Base-by-base conservation (phyloP, 2,113 vertebrate species). In the Pelobates fuscus region DNA sequence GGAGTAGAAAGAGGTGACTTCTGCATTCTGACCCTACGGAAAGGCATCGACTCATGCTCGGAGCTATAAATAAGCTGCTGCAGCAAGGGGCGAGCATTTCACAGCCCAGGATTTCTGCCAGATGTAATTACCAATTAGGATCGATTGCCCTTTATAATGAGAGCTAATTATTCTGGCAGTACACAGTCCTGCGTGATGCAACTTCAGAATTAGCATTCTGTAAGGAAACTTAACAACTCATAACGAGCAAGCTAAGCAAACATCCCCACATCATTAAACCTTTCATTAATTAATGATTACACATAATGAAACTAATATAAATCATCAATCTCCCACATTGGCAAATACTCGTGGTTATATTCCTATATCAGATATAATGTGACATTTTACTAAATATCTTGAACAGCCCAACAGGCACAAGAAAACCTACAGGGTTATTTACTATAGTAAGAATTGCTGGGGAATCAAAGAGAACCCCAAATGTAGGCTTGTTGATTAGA, bases 111-210 rank as follows among this genome's bases (percentile, higher is more conserved):
- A 17, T 2, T 25, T 21, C 25, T 68, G 66, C 46, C 46, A 68
- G 20, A 12, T 14, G 20, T 67, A 67, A 67, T 67, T 68, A 30
- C 54, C 52, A 68, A 30, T 68, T 54, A 68, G 3, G 25, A 18
- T 27, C 25, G 41, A 10, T 44, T 8, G 24, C 17, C 30, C n/a
- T 11, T 55, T 12, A 8, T 68, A 68, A 68, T 23, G 46, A 30
- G 66, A 55, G 43, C 26, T 54, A 54, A 68, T 68, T 52, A 55
- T 55, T 27, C 66, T 68, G 66, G n/a, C n/a, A n/a, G n/a, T n/a
- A n/a, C n/a, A n/a, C n/a, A n/a, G n/a, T n/a, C 24, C 8, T 2
- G 46, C 25, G 5, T n/a, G 46, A 54, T 29, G 5, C 49, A 68
- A 68, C 66, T 2, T 23, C 49, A 68, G 37, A 12, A 12, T 12